Conservation (phyloP, 2,888 invertebrate species). For the Nymphalis polychloros region DNA sequence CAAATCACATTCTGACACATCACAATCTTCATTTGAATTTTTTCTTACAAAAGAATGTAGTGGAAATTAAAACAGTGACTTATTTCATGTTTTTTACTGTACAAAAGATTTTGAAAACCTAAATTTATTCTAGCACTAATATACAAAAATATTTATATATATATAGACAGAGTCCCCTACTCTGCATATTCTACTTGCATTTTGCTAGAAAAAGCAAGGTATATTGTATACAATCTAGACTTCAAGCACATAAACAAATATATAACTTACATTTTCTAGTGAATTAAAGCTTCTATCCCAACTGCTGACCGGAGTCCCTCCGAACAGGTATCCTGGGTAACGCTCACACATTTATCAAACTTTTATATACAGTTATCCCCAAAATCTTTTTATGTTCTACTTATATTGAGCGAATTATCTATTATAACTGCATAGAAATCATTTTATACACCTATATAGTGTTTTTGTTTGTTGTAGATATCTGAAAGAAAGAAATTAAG, state of each 20-base stretch:
- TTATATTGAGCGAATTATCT: constrained; percentile 37
- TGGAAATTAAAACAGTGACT: no score
- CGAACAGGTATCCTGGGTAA: constrained; percentile 72
- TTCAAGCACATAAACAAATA: neutral
- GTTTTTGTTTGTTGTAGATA: constrained; percentile 19
- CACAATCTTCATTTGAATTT: no score
- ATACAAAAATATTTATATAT: no score
- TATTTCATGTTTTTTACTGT: no score
- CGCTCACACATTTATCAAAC: constrained; percentile 68
- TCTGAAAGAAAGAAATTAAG: constrained; percentile 32
- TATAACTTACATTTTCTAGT: constrained; percentile 72
- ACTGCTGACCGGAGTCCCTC: constrained; percentile 77
- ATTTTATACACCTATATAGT: constrained; percentile 26
- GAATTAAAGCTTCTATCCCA: constrained; percentile 76
- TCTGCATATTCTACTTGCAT: no score
- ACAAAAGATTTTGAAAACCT: no score
- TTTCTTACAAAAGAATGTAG: no score
- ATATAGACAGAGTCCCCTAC: no score
- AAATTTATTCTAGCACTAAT: no score
- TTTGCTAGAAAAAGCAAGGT: no score
- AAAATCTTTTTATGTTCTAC: constrained; percentile 29
- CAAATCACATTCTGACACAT: no score
- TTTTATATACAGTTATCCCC: constrained; percentile 35
- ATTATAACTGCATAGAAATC: constrained; percentile 38
- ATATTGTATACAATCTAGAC: neutral